phyloP scores from a whole-genome alignment of 2,888 invertebrate species.

The Cistogaster globosa region DNA sequence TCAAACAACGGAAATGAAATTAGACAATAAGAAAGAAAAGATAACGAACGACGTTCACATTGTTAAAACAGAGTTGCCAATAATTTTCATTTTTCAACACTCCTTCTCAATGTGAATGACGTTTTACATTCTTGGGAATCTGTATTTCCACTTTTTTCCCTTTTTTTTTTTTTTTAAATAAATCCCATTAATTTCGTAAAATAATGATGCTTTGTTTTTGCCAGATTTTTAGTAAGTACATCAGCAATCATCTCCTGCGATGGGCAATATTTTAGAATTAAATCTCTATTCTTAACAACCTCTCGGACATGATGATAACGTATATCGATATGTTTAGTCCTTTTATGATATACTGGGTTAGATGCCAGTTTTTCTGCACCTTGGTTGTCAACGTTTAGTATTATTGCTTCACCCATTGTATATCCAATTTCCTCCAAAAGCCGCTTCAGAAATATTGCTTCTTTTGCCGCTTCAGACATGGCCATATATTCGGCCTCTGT shows the following conservation, averaged over 20 bases:
- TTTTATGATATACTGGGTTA: constrained; percentile 4
- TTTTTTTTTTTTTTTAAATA: too few relatives aligned
- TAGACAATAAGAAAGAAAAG: too few relatives aligned
- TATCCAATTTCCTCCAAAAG: background rate
- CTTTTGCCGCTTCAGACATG: background rate
- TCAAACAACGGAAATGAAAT: too few relatives aligned
- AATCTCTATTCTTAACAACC: constrained; percentile 5
- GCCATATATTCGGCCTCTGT: background rate
- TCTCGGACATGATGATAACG: background rate
- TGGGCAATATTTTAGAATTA: background rate
- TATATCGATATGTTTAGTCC: background rate
- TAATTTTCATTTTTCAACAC: too few relatives aligned
- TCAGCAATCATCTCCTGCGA: constrained; percentile 1
- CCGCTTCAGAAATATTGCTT: background rate
- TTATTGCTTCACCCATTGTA: background rate
- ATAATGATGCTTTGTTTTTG: background rate
- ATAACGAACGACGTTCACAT: background rate
- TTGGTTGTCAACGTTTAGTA: constrained; percentile 24
- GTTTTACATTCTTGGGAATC: background rate
- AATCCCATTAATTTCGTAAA: background rate
- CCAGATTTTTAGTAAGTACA: background rate
- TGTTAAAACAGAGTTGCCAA: too few relatives aligned
- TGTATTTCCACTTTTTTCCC: too few relatives aligned
- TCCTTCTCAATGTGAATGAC: background rate
- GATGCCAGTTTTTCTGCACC: constrained; percentile 10